Evolutionary conservation across 2,797 vertebrate species (phyloP).

Genomic region (Coccyzus lansbergi): DNA sequence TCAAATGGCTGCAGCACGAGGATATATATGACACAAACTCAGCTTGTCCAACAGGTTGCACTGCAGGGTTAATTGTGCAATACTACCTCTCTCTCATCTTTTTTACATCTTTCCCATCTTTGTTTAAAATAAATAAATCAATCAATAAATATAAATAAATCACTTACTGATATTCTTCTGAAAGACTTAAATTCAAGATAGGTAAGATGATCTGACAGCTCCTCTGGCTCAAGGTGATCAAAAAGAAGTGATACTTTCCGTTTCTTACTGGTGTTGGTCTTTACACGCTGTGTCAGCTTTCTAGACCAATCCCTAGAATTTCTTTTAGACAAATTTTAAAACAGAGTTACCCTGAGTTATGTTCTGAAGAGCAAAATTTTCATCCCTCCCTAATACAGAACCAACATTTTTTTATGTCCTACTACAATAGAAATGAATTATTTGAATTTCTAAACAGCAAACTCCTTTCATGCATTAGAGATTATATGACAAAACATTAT

Average conservation of each 20-base stretch:
- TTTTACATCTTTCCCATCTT: not conserved
- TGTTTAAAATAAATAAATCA: not conserved
- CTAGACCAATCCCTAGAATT: conserved; percentile 93
- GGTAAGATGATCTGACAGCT: conserved; percentile 91
- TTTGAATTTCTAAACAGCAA: not conserved
- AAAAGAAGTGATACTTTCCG: conserved; percentile 94
- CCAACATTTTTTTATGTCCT: not conserved
- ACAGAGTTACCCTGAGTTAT: not conserved
- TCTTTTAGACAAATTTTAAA: conserved; percentile 73
- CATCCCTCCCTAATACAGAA: not conserved
- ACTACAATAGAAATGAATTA: not conserved
- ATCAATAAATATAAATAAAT: not conserved
- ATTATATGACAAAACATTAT: not conserved
- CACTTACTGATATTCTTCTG: conserved; percentile 91
- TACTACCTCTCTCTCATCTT: not conserved
- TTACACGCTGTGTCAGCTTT: conserved; percentile 94
- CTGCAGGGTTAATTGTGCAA: not conserved
- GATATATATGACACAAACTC: not conserved
- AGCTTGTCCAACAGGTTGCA: not conserved
- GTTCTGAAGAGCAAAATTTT: not conserved
- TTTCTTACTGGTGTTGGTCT: conserved; percentile 92
- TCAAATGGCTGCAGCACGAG: not conserved
- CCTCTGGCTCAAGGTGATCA: conserved; percentile 92
- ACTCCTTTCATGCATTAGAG: not conserved
- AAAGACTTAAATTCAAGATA: conserved; percentile 95